Evolutionary conservation across 2,797 vertebrate species (phyloP), one percentile per base, ranked within the genome.

Genomic region (Spinibarbus caldwelli): DNA sequence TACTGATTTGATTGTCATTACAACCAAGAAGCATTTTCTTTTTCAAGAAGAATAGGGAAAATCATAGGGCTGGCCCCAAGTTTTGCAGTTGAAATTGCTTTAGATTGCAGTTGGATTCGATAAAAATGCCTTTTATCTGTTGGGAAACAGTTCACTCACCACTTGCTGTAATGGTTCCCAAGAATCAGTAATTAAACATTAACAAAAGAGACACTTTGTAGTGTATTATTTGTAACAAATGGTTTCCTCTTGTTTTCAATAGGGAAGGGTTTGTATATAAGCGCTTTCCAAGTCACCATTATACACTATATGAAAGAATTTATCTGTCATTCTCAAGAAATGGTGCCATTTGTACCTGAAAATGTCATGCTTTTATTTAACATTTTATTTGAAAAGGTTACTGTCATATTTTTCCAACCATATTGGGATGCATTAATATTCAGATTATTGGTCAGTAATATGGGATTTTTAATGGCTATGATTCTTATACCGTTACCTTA

Each of bases 151-250:
- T 88, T 93, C 82, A 66, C 75, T 91, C 90, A 88, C 91, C 91
- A 91, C 91, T 90, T 93, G 92, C 92, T 94, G 93, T 94, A 91
- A 90, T 88, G 89, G 83, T 93, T 93, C 91, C 84, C 78, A 89
- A 93, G 92, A 94, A 92, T 93, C 91, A 91, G 91, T 94, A 92
- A 96, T 95, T 95, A 96, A 96, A 96, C 93, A 94, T 93, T 92
- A 95, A 95, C 92, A 92, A 92, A 91, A 91, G 92, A 92, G 88
- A 84, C 67, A 87, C 66, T 85, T 89, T 90, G 57, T 90, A 77
- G 87, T 91, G 91, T 91, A 90, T 91, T 88, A n/a, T 91, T 91
- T 90, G 86, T 84, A 77, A 14, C n/a, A 77, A 67, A 36, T 43
- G 85, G 85, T 72, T 64, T 49, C 49, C 73, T 84, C 38, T 21